These are phyloP conservation scores for Cavia porcellus DNA, from an alignment of 2,113 vertebrate genomes.

Conservation along the genomic window DNA sequence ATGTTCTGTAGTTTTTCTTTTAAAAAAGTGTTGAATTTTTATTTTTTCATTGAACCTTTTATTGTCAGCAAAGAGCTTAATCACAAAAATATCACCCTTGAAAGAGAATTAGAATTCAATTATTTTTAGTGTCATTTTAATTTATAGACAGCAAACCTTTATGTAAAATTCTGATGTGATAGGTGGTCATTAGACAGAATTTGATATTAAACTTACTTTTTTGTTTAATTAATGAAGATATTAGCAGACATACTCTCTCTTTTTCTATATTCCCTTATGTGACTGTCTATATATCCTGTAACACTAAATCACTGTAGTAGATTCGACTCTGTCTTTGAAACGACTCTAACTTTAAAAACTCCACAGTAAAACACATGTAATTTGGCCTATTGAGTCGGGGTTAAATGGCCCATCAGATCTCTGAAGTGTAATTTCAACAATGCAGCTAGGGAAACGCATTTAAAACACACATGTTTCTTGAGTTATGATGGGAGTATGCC, in stretches of 20 bases:
- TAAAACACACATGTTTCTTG: not conserved
- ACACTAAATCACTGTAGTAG: slow-evolving; percentile 31
- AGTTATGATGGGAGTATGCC: accelerated
- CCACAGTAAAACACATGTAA: not conserved
- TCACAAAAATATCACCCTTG: not conserved
- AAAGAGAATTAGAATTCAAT: slow-evolving; percentile 48
- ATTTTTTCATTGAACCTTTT: slow-evolving; percentile 42
- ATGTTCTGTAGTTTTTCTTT: slow-evolving; percentile 12
- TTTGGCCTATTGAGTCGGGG: not conserved
- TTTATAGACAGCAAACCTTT: not conserved
- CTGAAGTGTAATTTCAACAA: not conserved
- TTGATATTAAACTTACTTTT: not conserved
- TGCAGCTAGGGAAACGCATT: not conserved
- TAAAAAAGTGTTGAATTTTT: slow-evolving; percentile 5
- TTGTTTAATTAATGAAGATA: not conserved
- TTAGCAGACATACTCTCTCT: not conserved
- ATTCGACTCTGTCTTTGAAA: not conserved
- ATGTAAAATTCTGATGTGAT: slow-evolving; percentile 19
- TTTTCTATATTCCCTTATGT: slow-evolving; percentile 1
- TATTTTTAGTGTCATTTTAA: slow-evolving; percentile 52
- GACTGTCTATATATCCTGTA: not conserved
- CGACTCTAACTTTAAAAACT: not conserved
- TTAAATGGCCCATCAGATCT: not conserved
- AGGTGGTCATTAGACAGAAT: not conserved
- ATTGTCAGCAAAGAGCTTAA: slow-evolving; percentile 9